Evolutionary conservation across 2,797 vertebrate genomes (phyloP).

Genomic region (Percopsis omiscomaycus): DNA sequence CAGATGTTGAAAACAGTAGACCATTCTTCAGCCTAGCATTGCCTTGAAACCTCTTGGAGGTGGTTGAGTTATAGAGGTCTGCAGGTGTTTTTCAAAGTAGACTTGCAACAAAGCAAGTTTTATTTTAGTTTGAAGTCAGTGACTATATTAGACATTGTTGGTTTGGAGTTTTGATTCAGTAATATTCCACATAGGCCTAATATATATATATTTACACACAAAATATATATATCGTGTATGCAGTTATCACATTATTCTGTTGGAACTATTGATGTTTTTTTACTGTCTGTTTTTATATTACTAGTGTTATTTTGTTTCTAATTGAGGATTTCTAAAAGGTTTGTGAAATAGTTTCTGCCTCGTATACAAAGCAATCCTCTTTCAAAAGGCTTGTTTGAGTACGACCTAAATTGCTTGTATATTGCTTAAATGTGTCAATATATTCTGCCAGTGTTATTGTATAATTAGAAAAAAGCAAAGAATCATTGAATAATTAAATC

Average conservation of each 20-base stretch:
- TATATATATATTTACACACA: too few species aligned
- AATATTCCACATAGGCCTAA: slow-evolving; percentile 46
- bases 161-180: slow-evolving; percentile 56
- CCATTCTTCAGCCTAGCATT: slow-evolving; percentile 30
- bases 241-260: slow-evolving; percentile 37
- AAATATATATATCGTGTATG: slow-evolving; percentile 23
- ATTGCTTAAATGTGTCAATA: slow-evolving; percentile 43
- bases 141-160: slow-evolving; percentile 27
- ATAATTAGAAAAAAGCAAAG: slow-evolving; percentile 26
- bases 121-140: slow-evolving; percentile 16
- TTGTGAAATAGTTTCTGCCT: slow-evolving; percentile 27
- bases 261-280: slow-evolving; percentile 48
- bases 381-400: slow-evolving; percentile 26
- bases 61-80: slow-evolving; percentile 33
- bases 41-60: slow-evolving; percentile 13
- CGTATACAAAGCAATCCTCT: slow-evolving; percentile 42
- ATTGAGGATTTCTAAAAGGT: slow-evolving; percentile 40
- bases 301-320: slow-evolving; percentile 49
- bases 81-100: slow-evolving; percentile 37
- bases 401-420: slow-evolving; percentile 28
- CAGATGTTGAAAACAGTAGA: slow-evolving; percentile 55
- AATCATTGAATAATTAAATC: slow-evolving; percentile 43
- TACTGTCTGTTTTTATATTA: slow-evolving; percentile 66
- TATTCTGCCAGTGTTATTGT: slow-evolving; percentile 52
- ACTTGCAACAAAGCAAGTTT: slow-evolving; percentile 27